These are phyloP conservation scores for Tanypteryx hageni DNA, from an alignment of 2,888 invertebrate species.

Conservation along the genomic window DNA sequence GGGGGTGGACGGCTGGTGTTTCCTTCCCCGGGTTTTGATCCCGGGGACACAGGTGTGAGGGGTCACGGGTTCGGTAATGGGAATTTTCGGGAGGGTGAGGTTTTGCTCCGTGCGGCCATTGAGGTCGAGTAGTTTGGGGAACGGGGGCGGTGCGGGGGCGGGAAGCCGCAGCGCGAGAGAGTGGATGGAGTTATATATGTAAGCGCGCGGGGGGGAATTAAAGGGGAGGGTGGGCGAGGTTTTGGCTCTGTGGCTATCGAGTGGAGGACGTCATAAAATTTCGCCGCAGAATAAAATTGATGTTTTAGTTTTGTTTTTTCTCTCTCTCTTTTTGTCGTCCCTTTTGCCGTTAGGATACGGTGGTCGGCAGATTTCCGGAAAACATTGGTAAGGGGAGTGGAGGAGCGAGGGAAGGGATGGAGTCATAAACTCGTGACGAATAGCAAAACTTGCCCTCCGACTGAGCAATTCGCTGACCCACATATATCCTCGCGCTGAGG, in stretches of 20 bases:
- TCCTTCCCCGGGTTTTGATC: slow-evolving; percentile 24
- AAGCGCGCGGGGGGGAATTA: background rate
- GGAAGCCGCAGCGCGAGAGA: background rate
- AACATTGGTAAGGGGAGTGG: background rate
- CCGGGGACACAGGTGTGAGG: slow-evolving; percentile 59
- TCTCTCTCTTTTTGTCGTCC: background rate
- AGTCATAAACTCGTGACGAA: slow-evolving; percentile 50
- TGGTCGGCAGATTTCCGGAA: background rate
- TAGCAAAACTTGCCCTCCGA: slow-evolving; percentile 12
- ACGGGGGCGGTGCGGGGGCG: background rate
- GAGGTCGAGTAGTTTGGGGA: slow-evolving; percentile 17
- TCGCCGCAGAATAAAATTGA: slow-evolving; percentile 52
- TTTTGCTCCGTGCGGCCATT: slow-evolving; percentile 11
- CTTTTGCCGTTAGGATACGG: background rate
- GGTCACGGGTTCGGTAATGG: slow-evolving; percentile 49
- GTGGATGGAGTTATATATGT: background rate
- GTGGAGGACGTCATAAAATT: background rate
- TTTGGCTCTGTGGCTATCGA: slow-evolving; percentile 36
- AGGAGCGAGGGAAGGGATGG: background rate
- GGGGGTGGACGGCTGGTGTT: background rate
- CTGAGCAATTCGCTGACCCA: slow-evolving; percentile 22
- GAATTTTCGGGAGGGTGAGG: slow-evolving; percentile 29
- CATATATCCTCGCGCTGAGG: slow-evolving; percentile 33
- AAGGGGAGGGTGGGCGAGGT: background rate
- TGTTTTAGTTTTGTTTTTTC: background rate